Evolutionary conservation across 2,113 vertebrate genomes (phyloP).

Genomic region (Echinops telfairi): DNA sequence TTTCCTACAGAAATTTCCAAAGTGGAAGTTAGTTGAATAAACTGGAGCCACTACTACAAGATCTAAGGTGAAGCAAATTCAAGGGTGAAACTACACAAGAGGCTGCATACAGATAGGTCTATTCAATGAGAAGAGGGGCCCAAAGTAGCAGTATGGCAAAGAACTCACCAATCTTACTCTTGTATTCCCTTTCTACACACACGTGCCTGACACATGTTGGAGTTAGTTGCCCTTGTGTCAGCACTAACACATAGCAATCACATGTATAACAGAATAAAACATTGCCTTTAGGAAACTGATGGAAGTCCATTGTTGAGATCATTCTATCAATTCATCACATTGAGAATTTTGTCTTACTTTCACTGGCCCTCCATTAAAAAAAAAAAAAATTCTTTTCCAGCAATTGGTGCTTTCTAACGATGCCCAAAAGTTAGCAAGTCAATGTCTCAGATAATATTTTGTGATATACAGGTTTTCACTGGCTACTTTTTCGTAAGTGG

Average conservation of each 20-base stretch:
- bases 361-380: not conserved
- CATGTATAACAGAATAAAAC: not conserved
- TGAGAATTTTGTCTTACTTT: not conserved
- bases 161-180: not conserved
- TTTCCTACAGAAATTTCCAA: no score
- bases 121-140: not conserved
- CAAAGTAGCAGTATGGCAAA: not conserved
- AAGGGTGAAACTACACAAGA: not conserved
- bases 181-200: not conserved
- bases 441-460: not conserved
- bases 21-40: no score
- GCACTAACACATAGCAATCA: not conserved
- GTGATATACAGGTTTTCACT: not conserved
- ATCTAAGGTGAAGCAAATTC: not conserved
- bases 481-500: not conserved
- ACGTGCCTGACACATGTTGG: not conserved
- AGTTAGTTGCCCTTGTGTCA: not conserved
- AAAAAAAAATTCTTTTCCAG: not conserved
- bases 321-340: not conserved
- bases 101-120: not conserved
- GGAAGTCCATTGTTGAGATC: not conserved
- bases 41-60: no score
- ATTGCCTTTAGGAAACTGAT: not conserved
- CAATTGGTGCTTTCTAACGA: not conserved
- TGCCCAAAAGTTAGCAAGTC: not conserved